Evolutionary conservation across 2,888 invertebrate genomes (phyloP), one percentile per base, ranked within the genome.

Genomic region (Galerucella nymphaeae): DNA sequence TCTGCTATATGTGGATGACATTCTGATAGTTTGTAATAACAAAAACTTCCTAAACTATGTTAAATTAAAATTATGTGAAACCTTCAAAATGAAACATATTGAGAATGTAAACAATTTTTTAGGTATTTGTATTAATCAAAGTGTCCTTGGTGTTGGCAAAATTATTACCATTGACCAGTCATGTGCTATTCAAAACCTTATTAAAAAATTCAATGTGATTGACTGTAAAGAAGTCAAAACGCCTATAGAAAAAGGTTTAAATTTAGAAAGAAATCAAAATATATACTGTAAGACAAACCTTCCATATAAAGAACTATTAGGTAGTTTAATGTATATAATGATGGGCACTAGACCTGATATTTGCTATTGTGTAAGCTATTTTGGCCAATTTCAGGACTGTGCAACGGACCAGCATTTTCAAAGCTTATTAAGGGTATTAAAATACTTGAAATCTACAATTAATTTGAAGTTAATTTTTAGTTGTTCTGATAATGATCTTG

Each of bases 311-410:
- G 68, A 72, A 65, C 55, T 76, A 18, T 66, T 73, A 58, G 73
- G 71, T 45, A 71, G 62, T 53, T 42, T 74, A 30, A 72, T 75
- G 72, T 75, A 72, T 48, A 65, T 72, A 50, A 72, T 68, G 68
- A n/a, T 72, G 23, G 66, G 18, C 38, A 66, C 72, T 16, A 68
- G 72, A 30, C 68, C 68, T 41, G 68, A 72, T 68, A 72, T 72
- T 14, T 66, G 66, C 53, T 71, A 16, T 61, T 45, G 53, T 66
- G 38, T 66, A 18, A 71, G 66, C 20, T 72, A 67, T 67, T 72
- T 68, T 72, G 68, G 68, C 3, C 61, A 72, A 53, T 72, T 30
- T 30, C 23, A 30, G 23, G 23, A 30, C 23, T 30, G 23, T 30
- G 5, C 2, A 4, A 30, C 23, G 4, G 23, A 30, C 23, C 23